phyloP scores from a whole-genome alignment of 2,797 vertebrate genomes.

The Mareca strepera region DNA sequence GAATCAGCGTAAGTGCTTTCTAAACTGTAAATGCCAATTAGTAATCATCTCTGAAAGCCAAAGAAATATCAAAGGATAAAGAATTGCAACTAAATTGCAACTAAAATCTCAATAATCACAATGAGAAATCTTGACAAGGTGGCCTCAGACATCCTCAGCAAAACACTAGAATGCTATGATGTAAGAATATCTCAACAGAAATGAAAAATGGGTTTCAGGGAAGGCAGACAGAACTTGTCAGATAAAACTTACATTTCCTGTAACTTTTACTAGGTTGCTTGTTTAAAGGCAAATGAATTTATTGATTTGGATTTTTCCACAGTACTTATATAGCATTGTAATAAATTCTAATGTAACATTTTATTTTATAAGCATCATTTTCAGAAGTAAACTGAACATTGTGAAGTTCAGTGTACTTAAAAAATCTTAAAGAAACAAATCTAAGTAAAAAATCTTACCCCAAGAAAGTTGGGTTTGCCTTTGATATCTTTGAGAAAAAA shows the following conservation, averaged over 20 bases:
- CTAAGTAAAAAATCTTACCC: background rate
- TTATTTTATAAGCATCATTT: background rate
- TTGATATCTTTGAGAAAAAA: background rate
- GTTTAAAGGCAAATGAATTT: background rate
- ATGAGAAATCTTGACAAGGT: background rate
- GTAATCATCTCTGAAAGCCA: background rate
- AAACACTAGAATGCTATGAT: background rate
- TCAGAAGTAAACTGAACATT: background rate
- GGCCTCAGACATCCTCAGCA: rapidly evolving
- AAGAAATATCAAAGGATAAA: background rate
- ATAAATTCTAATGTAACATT: background rate
- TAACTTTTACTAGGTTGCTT: background rate
- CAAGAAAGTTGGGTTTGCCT: background rate
- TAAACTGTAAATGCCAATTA: background rate
- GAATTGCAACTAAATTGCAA: background rate
- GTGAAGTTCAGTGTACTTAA: background rate
- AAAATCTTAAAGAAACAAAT: background rate
- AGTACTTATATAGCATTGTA: background rate
- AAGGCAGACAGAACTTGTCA: background rate
- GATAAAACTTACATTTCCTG: background rate
- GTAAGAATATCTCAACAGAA: background rate
- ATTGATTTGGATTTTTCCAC: background rate
- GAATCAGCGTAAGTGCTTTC: background rate
- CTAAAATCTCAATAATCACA: background rate
- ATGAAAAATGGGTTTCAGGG: background rate